These are phyloP conservation scores for Taenaris catops DNA, from an alignment of 2,888 invertebrate genomes.

Conservation along the genomic window DNA sequence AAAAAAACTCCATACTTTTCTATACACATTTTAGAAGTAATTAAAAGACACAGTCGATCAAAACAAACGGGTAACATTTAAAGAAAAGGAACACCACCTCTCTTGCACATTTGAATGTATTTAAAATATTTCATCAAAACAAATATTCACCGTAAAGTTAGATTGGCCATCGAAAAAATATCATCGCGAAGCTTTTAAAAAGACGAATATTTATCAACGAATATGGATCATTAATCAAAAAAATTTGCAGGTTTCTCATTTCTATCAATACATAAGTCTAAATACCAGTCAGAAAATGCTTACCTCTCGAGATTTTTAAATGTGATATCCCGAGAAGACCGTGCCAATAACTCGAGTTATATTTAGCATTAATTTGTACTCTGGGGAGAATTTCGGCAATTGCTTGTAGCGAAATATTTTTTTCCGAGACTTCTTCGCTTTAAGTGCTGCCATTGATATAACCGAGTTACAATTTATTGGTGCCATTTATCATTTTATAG, in stretches of 20 bases:
- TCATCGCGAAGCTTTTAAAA: background rate
- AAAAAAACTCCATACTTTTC: too few relatives aligned
- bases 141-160: too few relatives aligned
- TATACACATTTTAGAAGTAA: too few relatives aligned
- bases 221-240: slow-evolving; percentile 5
- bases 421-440: slow-evolving; percentile 53
- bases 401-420: slow-evolving; percentile 61
- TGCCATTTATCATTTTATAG: slow-evolving; percentile 63
- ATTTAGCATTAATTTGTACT: slow-evolving; percentile 46
- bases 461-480: too few relatives aligned
- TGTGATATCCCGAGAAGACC: slow-evolving; percentile 36
- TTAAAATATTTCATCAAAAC: too few relatives aligned
- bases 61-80: too few relatives aligned
- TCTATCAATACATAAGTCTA: slow-evolving; percentile 3
- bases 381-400: slow-evolving; percentile 37
- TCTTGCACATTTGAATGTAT: too few relatives aligned
- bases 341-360: slow-evolving; percentile 30
- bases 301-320: slow-evolving; percentile 31
- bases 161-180: background rate
- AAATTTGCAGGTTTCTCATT: slow-evolving; percentile 1
- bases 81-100: too few relatives aligned
- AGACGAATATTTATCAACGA: slow-evolving; percentile 2
- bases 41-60: too few relatives aligned
- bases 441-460: slow-evolving; percentile 58
- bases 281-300: slow-evolving; percentile 26